A percentile compares a stretch with the other conserved stretches of the same genome.
Conservation (phyloP, 2,113 vertebrate species). For the Myotis lucifugus region DNA sequence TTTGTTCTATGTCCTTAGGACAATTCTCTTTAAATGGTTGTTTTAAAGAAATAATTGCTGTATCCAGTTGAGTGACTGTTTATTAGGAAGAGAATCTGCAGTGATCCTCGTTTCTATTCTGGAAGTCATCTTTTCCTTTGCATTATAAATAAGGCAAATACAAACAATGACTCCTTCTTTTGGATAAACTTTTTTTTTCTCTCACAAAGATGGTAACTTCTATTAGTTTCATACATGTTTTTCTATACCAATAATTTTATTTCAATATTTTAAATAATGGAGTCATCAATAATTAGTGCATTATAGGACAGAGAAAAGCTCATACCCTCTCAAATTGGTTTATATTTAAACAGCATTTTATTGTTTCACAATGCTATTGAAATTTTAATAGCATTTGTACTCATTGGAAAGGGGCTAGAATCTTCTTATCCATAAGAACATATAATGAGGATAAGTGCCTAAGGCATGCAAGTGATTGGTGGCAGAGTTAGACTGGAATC, state of each 20-base stretch:
- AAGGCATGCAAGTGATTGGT: not conserved
- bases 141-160: not conserved
- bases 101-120: not conserved
- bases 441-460: not conserved
- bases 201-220: not conserved
- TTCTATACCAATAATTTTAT: conserved; percentile 4
- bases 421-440: not conserved
- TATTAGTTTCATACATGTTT: not conserved
- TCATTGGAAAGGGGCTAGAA: not conserved
- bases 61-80: not conserved
- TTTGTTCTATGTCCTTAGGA: not conserved
- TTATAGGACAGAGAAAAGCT: not conserved
- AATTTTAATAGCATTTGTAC: not conserved
- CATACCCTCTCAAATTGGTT: not conserved
- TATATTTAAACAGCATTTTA: not conserved
- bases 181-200: not conserved
- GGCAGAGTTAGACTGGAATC: not conserved
- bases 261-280: not conserved
- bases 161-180: not conserved
- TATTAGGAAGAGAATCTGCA: not conserved
- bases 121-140: not conserved
- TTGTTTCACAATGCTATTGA: not conserved
- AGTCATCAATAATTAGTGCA: not conserved
- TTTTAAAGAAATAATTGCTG: not conserved
- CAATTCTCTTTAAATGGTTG: not conserved